A percentile compares a stretch with the other conserved stretches of the same genome.
phyloP scores from a whole-genome alignment of 2,113 vertebrate species.

The Cervus canadensis region DNA sequence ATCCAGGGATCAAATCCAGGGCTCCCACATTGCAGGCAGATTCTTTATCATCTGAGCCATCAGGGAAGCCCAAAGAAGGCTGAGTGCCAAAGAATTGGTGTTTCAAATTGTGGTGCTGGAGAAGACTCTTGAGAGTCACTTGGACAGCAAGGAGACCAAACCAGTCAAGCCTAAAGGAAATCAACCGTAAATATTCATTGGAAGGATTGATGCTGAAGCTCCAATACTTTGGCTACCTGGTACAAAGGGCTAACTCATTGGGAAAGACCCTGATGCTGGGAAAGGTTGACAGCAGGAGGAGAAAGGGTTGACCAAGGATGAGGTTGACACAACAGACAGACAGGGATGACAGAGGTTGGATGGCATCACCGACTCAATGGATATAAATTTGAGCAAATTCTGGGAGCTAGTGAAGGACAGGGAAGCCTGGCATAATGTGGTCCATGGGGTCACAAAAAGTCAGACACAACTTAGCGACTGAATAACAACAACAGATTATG shows the following conservation, averaged over 20 bases:
- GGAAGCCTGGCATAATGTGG: not conserved
- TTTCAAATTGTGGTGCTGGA: not conserved
- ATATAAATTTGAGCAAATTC: not conserved
- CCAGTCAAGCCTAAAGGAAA: not conserved
- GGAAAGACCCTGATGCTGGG: not conserved
- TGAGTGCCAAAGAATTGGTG: not conserved
- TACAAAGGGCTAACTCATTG: not conserved
- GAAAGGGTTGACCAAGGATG: not conserved
- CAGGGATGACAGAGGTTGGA: not conserved
- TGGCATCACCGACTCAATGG: not conserved
- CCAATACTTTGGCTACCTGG: not conserved
- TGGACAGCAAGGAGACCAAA: not conserved
- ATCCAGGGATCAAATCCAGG: not conserved
- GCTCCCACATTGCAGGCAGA: not conserved
- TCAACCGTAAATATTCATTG: not conserved
- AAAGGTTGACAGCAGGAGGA: not conserved
- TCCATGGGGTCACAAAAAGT: not conserved
- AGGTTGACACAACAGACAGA: not conserved
- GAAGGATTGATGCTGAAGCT: not conserved
- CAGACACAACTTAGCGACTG: rapidly evolving
- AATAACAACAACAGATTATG: not conserved
- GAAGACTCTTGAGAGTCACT: not conserved
- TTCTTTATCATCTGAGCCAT: not conserved
- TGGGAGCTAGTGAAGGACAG: not conserved
- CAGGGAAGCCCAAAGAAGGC: not conserved